A percentile compares a stretch with the other conserved stretches of the same genome.
These are phyloP conservation scores for Halichoeres trimaculatus DNA, from an alignment of 2,113 vertebrate genomes.

Conservation along the genomic window DNA sequence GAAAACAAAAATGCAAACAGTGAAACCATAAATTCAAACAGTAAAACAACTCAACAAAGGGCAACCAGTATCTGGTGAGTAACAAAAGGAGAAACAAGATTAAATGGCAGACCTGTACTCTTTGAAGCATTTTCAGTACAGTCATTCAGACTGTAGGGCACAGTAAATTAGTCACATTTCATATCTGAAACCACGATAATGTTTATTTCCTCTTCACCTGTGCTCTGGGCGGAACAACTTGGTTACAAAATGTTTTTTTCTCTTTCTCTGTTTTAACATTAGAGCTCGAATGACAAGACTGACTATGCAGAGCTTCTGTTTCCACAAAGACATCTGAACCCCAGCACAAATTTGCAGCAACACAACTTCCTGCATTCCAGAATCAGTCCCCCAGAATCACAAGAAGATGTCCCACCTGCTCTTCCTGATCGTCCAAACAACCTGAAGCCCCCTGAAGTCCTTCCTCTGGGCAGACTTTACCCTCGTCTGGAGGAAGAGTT, in stretches of 20 bases:
- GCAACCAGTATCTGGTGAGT: too few relatives aligned
- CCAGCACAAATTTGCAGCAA: not conserved
- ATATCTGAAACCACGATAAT: not conserved
- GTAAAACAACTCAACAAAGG: too few relatives aligned
- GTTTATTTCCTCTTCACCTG: not conserved
- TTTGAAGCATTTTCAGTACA: too few relatives aligned
- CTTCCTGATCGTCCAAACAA: conserved; percentile 49
- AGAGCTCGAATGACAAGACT: conserved; percentile 45
- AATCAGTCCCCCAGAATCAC: not conserved
- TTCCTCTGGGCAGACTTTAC: conserved; percentile 60
- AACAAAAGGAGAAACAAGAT: too few relatives aligned
- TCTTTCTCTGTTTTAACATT: not conserved
- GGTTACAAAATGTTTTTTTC: not conserved
- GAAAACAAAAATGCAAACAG: too few relatives aligned
- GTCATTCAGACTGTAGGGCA: not conserved
- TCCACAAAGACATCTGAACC: conserved; percentile 16
- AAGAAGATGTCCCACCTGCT: conserved; percentile 37
- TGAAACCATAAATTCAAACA: too few relatives aligned
- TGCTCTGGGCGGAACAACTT: not conserved
- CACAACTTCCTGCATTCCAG: not conserved
- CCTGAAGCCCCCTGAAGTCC: not conserved
- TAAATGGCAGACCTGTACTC: too few relatives aligned
- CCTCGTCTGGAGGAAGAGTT: conserved; percentile 60
- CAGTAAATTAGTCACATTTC: not conserved
- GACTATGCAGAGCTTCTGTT: conserved; percentile 74